phyloP scores from a whole-genome alignment of 2,888 invertebrate genomes.

The Parnassius orleans region DNA sequence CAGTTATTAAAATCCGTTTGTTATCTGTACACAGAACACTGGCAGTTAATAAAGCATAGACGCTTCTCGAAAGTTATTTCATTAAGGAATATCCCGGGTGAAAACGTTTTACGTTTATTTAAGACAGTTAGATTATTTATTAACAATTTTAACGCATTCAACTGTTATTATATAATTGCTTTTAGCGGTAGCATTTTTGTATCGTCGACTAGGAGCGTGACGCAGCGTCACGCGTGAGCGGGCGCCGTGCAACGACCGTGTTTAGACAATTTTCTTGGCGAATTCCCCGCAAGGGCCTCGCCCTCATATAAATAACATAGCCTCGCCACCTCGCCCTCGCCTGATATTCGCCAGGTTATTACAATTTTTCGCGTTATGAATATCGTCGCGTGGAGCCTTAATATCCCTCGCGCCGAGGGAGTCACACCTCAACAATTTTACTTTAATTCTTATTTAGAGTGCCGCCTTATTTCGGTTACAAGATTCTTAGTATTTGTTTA shows the following conservation, averaged over 20 bases:
- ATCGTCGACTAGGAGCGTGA: conserved; percentile 15
- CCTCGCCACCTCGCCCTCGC: conserved; percentile 58
- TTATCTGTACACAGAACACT: neutral
- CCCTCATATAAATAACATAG: conserved; percentile 63
- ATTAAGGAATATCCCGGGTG: neutral
- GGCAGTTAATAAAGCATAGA: conserved; percentile 2
- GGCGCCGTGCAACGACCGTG: conserved; percentile 52
- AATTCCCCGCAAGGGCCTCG: conserved; percentile 55
- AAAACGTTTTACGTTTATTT: conserved; percentile 2
- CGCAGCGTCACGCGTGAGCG: conserved; percentile 29
- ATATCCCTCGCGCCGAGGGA: conserved; percentile 62
- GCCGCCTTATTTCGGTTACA: conserved; percentile 77
- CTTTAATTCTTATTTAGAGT: conserved; percentile 80
- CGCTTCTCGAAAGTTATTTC: conserved; percentile 9
- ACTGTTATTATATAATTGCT: conserved; percentile 16
- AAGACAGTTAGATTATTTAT: conserved; percentile 8
- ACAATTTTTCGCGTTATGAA: conserved; percentile 81
- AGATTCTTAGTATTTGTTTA: conserved; percentile 80
- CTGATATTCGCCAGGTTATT: conserved; percentile 74
- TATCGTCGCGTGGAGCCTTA: conserved; percentile 67
- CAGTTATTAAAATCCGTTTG: conserved; percentile 1
- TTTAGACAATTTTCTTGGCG: conserved; percentile 75
- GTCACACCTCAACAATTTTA: conserved; percentile 78
- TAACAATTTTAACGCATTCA: conserved; percentile 9
- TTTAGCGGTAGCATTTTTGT: conserved; percentile 9